Base-by-base conservation (phyloP, 2,113 vertebrate species). In the Labrus mixtus region DNA sequence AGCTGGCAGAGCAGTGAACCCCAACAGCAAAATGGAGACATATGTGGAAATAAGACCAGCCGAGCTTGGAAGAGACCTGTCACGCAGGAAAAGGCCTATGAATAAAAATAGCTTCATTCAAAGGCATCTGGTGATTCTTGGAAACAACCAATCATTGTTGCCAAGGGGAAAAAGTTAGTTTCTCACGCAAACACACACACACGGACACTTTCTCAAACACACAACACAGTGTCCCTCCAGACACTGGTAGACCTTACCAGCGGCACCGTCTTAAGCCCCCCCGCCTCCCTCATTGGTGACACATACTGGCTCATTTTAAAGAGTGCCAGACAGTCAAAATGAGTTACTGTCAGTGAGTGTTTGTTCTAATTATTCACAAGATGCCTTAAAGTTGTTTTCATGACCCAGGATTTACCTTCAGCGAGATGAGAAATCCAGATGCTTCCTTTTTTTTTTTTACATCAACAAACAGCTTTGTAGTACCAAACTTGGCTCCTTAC, bases 51-150 rank as follows among this genome's bases (percentile, higher is more conserved):
- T 54, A 58, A 79, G 69, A 76, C 17, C 60, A 36, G 56, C 50
- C 2, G 73, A 81, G 70, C 75, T 68, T 19, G 22, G 64, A 66
- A 23, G 6, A 51, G 37, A 66, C 53, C 37, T 43, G 63, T 70
- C 61, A 59, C 69, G n/a, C 61, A 5, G 37, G n/a, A 2, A 61
- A 71, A 80, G 66, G 55, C 20, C 46, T 11, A 5, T 43, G 59
- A 75, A 45, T 75, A 81, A 82, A 79, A 81, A 76, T 67, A 71
- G 58, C 5, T 68, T 81, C 37, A 63, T 71, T 56, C 2, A 2
- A 22, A 73, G 70, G 68, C 81, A 43, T 78, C 53, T 82, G 67
- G 53, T 65, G 56, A 59, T 71, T 84, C 81, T 68, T 61, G 64
- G 76, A 86, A 86, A 82, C 69, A 46, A 56, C 39, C 55, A 54